These are phyloP conservation scores for Monochamus saltuarius DNA, from an alignment of 1,140 invertebrate genomes.

Conservation along the genomic window DNA sequence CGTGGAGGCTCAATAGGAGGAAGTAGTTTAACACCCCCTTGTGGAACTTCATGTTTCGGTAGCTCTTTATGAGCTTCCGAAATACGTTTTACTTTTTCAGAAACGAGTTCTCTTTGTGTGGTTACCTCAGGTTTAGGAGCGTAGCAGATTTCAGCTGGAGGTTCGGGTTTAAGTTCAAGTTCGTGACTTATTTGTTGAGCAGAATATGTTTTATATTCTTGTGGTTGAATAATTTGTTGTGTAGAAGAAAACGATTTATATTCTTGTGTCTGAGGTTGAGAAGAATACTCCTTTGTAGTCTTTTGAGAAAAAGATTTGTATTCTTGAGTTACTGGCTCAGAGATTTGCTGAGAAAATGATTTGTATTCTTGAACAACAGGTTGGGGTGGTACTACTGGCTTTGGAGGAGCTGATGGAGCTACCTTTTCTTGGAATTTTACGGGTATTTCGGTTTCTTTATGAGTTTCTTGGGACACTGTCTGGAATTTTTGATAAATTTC, in stretches of 20 bases:
- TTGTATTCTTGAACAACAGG: slow-evolving; percentile 38
- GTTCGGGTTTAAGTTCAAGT: slow-evolving; percentile 66
- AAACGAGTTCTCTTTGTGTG: slow-evolving; percentile 57
- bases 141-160: slow-evolving; percentile 70
- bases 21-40: slow-evolving; percentile 65
- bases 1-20: slow-evolving; percentile 48
- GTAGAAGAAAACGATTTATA: slow-evolving; percentile 25
- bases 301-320: slow-evolving; percentile 1
- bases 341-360: slow-evolving; percentile 29
- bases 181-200: slow-evolving; percentile 43
- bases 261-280: slow-evolving; percentile 25
- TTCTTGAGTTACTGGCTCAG: slow-evolving; percentile 20
- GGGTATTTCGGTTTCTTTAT: slow-evolving; percentile 28
- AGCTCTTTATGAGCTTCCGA: slow-evolving; percentile 60
- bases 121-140: slow-evolving; percentile 52
- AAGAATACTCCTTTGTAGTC: background rate
- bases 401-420: slow-evolving; percentile 21
- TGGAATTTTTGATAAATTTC: slow-evolving; percentile 50
- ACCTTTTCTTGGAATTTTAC: slow-evolving; percentile 26
- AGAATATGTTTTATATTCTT: slow-evolving; percentile 30
- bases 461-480: slow-evolving; percentile 18
- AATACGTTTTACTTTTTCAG: slow-evolving; percentile 60
- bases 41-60: slow-evolving; percentile 61
- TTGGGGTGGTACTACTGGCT: slow-evolving; percentile 29
- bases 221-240: slow-evolving; percentile 33